Base-by-base conservation (phyloP, 2,888 invertebrate species). In the Podotricha telesiphe region DNA sequence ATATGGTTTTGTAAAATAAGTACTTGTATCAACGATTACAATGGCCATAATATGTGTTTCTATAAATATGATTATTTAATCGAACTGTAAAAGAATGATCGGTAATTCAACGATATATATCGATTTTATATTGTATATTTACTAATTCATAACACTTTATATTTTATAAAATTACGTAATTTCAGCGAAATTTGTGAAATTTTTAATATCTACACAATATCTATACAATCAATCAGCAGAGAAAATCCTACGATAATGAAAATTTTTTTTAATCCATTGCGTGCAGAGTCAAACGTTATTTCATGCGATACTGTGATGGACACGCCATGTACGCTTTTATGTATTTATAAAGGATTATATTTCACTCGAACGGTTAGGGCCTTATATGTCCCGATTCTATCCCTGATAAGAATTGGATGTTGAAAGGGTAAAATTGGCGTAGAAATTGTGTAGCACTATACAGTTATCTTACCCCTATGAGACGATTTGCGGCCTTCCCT, bases 401-500 rank as follows among this genome's bases (percentile, higher is more conserved):
- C 62, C 47, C 47, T 48, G 62, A 62, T 50, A 62, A 62, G 56
- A 83, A 85, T 84, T 82, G 81, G 81, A 83, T 81, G 80, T 78
- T 79, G 79, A 81, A 80, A 81, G 78, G 81, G 79, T 80, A 78
- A 74, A 73, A 74, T 72, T 63, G 71, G 66, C 71, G 55, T 66
- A 65, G 73, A 73, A 72, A 75, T 75, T 76, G 71, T 59, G 61
- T 69, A 61, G 42, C 45, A 42, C 68, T 50, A 67, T 67, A 69
- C 67, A 67, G 22, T 65, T 70, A 64, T 67, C 59, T 67, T 6
- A 42, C 42, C 67, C 65, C 50, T 19, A 20, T 48, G 42, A 11
- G 17, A 19, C 53, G 48, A 50, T 48, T 48, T 50, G 47, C 37
- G 34, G 62, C 34, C 34, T 34, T 62, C 10, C 17, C 48, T 50